Evolutionary conservation across 2,888 invertebrate genomes (phyloP), one percentile per base, ranked within the genome.

Genomic region (Hybos culiciformis): DNA sequence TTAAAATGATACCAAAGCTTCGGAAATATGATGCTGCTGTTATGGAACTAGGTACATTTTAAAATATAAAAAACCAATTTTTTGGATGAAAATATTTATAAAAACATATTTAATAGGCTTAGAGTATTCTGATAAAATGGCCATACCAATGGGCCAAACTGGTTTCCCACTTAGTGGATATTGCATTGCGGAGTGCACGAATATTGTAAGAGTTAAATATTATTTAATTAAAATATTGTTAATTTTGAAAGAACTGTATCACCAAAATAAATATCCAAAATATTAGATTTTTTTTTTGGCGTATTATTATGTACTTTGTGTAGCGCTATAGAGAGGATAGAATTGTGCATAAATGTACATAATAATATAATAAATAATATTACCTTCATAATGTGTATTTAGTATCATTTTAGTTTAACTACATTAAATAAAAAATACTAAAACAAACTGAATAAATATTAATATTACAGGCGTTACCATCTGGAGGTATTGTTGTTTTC

Each of bases 81-180:
- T n/a, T n/a, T n/a, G n/a, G n/a, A n/a, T n/a, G n/a, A n/a, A n/a
- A n/a, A n/a, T n/a, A n/a, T n/a, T n/a, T n/a, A n/a, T n/a, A n/a
- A n/a, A n/a, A n/a, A n/a, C n/a, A n/a, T n/a, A n/a, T n/a, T n/a
- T n/a, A n/a, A n/a, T n/a, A n/a, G n/a, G n/a, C 0, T 69, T 97
- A 37, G 96, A 98, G 60, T 99, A 98, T 60, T 87, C 87, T 0
- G 92, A 96, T 66, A 96, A 96, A 70, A 96, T 96, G 88, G 94
- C 92, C 1, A 90, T 99, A 48, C 98, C 98, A 1, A 93, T 90
- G 0, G 70, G 74, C 4, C 83, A 85, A 57, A 68, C 73, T 40
- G 71, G 72, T 4, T 97, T 96, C 66, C 72, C 78, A 0, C 64
- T 98, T 21, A 80, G 81, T 18, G 97, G 92, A 3, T 84, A 91